Evolutionary conservation across 1,140 invertebrate species (phyloP).

Genomic region (Aleiodes sp.): DNA sequence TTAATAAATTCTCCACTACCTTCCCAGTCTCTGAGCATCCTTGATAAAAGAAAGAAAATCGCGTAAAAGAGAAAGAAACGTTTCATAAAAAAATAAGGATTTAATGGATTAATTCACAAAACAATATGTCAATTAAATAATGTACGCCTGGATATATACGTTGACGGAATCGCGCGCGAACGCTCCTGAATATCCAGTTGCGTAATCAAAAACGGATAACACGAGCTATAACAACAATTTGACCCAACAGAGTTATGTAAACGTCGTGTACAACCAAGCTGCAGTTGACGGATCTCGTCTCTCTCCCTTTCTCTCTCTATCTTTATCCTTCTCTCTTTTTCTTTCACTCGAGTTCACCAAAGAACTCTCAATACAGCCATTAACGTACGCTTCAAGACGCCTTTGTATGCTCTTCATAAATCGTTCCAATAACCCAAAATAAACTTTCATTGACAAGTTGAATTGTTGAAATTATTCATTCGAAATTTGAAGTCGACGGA

Average conservation of each 20-base stretch:
- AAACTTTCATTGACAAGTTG: background rate
- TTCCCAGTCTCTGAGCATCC: too few relatives aligned
- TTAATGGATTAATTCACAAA: constrained; percentile 22
- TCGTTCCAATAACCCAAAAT: background rate
- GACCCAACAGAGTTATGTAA: constrained; percentile 48
- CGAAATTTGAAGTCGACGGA: too few relatives aligned
- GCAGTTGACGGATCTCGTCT: constrained; percentile 50
- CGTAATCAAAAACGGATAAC: constrained; percentile 31
- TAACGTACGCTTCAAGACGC: background rate
- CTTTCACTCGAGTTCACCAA: background rate
- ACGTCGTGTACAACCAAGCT: constrained; percentile 44
- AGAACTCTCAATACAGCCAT: background rate
- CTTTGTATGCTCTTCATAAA: background rate
- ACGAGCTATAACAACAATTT: constrained; percentile 29
- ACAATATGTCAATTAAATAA: constrained; percentile 48
- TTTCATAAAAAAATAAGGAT: constrained; percentile 35
- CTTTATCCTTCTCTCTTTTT: background rate
- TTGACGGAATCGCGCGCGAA: background rate
- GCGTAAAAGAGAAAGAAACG: constrained; percentile 26
- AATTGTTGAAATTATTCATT: too few relatives aligned
- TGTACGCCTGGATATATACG: constrained; percentile 16
- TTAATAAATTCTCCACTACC: too few relatives aligned
- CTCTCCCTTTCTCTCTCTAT: constrained; percentile 28
- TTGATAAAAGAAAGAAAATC: too few relatives aligned
- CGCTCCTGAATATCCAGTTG: constrained; percentile 17